Conservation (phyloP, 2,797 vertebrate genomes). For the Erpetoichthys calabaricus region DNA sequence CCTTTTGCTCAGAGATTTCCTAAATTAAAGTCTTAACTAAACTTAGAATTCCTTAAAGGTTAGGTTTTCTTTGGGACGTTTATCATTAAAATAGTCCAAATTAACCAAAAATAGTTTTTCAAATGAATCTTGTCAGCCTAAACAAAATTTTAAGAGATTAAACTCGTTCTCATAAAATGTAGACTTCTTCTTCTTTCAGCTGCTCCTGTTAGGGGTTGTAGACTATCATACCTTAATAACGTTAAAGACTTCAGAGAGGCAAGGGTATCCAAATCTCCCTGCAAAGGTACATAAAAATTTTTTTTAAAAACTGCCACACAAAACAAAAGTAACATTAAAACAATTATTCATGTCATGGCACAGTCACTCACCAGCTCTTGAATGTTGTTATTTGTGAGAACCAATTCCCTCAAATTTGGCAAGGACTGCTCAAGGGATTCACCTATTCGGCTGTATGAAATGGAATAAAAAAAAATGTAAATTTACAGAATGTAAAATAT, state of each 20-base stretch:
- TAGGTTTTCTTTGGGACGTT: too few species aligned
- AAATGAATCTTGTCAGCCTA: too few species aligned
- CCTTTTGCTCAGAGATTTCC: too few species aligned
- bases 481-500: neutral
- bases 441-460: constrained; percentile 65
- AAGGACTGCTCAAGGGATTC: constrained; percentile 79
- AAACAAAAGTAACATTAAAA: neutral
- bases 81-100: too few species aligned
- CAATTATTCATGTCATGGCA: neutral
- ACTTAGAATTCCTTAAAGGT: too few species aligned
- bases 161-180: too few species aligned
- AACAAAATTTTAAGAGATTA: too few species aligned
- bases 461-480: constrained; percentile 1
- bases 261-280: constrained; percentile 89
- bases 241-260: constrained; percentile 71
- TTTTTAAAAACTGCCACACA: neutral
- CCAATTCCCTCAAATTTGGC: constrained; percentile 67
- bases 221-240: constrained; percentile 66
- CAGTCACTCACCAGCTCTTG: constrained; percentile 75
- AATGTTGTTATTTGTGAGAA: constrained; percentile 92
- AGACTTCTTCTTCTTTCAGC: too few species aligned
- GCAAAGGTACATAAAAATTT: constrained; percentile 15
- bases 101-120: too few species aligned
- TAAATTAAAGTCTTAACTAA: too few species aligned
- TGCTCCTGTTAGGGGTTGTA: too few species aligned